Conservation (phyloP, 1,140 invertebrate genomes). For the Drosophila bipectinata region DNA sequence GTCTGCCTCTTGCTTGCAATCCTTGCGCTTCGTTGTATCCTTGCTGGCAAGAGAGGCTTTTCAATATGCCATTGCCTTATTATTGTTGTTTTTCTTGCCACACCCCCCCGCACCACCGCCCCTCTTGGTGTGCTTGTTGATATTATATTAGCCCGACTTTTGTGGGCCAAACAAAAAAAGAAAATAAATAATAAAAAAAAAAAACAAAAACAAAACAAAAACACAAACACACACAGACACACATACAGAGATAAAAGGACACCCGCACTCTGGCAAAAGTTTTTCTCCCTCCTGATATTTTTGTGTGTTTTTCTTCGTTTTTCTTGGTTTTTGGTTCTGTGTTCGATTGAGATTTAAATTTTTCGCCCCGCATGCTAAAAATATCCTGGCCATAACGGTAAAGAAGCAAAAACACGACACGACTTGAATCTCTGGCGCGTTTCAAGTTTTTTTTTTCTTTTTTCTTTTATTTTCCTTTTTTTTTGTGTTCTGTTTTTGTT, state of each 20-base stretch:
- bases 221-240: slow-evolving; percentile 8
- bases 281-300: slow-evolving; percentile 19
- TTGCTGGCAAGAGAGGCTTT: slow-evolving; percentile 48
- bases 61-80: slow-evolving; percentile 65
- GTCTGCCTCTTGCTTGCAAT: slow-evolving; percentile 44
- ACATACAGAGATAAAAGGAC: slow-evolving; percentile 14
- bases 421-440: slow-evolving; percentile 66
- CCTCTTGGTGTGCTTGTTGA: slow-evolving; percentile 66
- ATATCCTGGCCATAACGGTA: slow-evolving; percentile 48
- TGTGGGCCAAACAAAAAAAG: slow-evolving; percentile 37
- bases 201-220: slow-evolving; percentile 19
- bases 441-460: slow-evolving; percentile 42
- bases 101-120: slow-evolving; percentile 1
- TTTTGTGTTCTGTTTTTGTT: slow-evolving; percentile 22
- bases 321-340: slow-evolving; percentile 1
- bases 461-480: slow-evolving; percentile 8
- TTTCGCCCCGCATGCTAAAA: slow-evolving; percentile 65
- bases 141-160: slow-evolving; percentile 73
- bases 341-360: slow-evolving; percentile 71
- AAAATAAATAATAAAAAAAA: slow-evolving; percentile 1
- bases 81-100: slow-evolving; percentile 40
- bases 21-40: slow-evolving; percentile 49
- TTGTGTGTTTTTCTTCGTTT: slow-evolving; percentile 22
- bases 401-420: slow-evolving; percentile 57
- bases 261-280: slow-evolving; percentile 36